Percentiles rank a stretch among this genome's conserved stretches.
Evolutionary conservation across 2,113 vertebrate genomes (phyloP).

Genomic region (Halichoeres trimaculatus): DNA sequence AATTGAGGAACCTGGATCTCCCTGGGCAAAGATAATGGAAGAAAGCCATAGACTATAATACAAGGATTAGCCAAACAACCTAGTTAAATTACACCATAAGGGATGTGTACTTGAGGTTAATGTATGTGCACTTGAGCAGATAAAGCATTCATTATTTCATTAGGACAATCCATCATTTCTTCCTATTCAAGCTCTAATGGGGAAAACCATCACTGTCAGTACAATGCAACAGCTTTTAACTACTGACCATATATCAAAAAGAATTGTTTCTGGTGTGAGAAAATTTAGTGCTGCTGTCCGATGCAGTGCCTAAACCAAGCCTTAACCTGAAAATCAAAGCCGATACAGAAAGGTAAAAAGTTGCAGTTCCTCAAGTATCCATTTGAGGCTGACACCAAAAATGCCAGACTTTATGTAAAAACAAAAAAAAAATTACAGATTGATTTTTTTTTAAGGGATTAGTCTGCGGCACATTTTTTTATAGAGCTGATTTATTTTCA

Average conservation of each 20-base stretch:
- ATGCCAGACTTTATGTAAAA: no score
- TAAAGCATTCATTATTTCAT: background rate
- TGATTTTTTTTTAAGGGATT: no score
- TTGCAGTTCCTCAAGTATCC: no score
- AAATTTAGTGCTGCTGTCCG: no score
- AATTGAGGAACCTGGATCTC: background rate
- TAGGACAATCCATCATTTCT: background rate
- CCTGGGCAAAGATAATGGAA: background rate
- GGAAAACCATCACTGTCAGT: background rate
- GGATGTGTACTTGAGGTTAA: background rate
- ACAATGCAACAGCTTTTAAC: constrained; percentile 2
- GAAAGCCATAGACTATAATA: background rate
- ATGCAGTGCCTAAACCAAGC: no score
- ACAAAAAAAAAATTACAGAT: no score
- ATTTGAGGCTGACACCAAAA: no score
- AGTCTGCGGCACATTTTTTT: no score
- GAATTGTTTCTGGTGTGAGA: constrained; percentile 3
- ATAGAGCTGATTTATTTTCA: no score
- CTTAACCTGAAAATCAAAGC: no score
- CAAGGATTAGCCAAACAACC: background rate
- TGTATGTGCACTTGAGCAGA: background rate
- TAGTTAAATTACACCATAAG: background rate
- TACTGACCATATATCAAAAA: background rate
- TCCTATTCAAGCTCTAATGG: background rate
- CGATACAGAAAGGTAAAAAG: no score